These are phyloP conservation scores for Megaceryle alcyon DNA, from an alignment of 2,797 vertebrate species.

Conservation along the genomic window DNA sequence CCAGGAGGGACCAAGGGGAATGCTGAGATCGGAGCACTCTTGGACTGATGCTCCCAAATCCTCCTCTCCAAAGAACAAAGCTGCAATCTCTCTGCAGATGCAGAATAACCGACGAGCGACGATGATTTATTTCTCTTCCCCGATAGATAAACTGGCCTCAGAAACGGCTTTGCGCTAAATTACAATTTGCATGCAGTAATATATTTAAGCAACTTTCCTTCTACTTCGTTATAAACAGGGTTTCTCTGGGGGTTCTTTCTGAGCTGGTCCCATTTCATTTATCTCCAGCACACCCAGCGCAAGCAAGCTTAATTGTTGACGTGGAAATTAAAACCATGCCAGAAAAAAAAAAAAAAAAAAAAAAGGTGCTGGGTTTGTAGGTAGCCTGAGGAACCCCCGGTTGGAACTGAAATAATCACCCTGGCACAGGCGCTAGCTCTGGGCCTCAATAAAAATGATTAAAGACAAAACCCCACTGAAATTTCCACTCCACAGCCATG, in stretches of 20 bases:
- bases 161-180: background rate
- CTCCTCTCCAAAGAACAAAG: constrained; percentile 19
- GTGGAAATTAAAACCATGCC: background rate
- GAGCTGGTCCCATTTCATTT: background rate
- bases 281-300: background rate
- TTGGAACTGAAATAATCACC: background rate
- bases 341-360: background rate
- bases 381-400: background rate
- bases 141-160: background rate
- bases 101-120: background rate
- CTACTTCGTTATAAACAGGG: background rate
- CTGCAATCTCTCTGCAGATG: background rate
- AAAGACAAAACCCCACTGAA: background rate
- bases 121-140: constrained; percentile 36
- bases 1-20: fast-evolving
- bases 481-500: background rate
- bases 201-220: constrained; percentile 46
- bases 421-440: background rate
- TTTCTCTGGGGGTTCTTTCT: constrained; percentile 15
- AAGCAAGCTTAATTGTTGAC: background rate
- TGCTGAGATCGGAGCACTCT: background rate
- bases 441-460: background rate
- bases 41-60: background rate
- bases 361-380: background rate
- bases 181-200: constrained; percentile 17